Conservation (phyloP, 1,140 invertebrate genomes). For the Thaumetopoea pityocampa region DNA sequence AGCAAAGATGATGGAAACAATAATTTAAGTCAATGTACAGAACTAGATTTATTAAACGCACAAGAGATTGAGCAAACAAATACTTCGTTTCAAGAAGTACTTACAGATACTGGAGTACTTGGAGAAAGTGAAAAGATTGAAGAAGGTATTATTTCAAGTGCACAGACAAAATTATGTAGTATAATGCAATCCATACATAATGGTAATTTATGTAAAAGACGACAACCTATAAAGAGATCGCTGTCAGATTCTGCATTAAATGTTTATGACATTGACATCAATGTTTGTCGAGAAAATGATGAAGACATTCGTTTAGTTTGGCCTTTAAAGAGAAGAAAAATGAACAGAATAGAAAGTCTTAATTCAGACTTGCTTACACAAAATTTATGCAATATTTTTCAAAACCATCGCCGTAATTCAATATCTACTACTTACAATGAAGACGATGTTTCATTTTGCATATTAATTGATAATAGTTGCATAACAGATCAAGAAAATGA, state of each 20-base stretch:
- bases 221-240: slow-evolving; percentile 45
- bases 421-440: slow-evolving; percentile 53
- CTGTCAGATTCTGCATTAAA: slow-evolving; percentile 57
- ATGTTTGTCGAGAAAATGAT: slow-evolving; percentile 16
- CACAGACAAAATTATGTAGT: no score
- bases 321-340: slow-evolving; percentile 40
- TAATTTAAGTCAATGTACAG: no score
- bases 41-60: no score
- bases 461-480: slow-evolving; percentile 57
- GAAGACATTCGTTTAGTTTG: slow-evolving; percentile 21
- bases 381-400: slow-evolving; percentile 43
- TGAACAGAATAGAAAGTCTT: slow-evolving; percentile 22
- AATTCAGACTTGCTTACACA: slow-evolving; percentile 32
- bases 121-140: no score
- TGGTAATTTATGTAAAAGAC: not conserved
- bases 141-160: no score
- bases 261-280: slow-evolving; percentile 19
- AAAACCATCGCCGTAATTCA: slow-evolving; percentile 56
- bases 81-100: no score
- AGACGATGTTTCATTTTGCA: slow-evolving; percentile 56
- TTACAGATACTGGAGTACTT: no score
- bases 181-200: not conserved
- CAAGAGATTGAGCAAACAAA: no score
- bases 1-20: no score
- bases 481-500: slow-evolving; percentile 50